phyloP scores from a whole-genome alignment of 2,888 invertebrate genomes.

The Epicampocera succincta region DNA sequence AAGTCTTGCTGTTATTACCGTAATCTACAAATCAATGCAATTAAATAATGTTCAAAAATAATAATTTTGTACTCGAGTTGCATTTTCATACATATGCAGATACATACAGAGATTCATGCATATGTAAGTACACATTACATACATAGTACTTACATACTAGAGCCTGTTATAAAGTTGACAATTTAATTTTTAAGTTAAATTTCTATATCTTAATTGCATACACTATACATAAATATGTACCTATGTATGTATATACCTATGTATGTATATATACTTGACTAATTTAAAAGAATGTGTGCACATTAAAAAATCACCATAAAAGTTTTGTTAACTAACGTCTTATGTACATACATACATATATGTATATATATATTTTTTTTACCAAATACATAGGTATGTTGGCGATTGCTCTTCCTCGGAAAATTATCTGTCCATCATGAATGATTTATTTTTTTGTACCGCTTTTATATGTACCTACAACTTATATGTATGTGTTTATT shows the following conservation, averaged over 20 bases:
- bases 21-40: too few relatives aligned
- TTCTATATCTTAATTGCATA: background rate
- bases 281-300: too few relatives aligned
- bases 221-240: background rate
- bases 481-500: constrained; percentile 15
- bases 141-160: too few relatives aligned
- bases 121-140: too few relatives aligned
- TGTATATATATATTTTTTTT: background rate
- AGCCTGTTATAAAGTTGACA: too few relatives aligned
- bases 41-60: too few relatives aligned
- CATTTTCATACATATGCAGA: background rate
- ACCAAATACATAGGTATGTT: constrained; percentile 18
- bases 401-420: constrained; percentile 23
- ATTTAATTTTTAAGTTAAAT: too few relatives aligned
- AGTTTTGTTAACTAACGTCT: too few relatives aligned
- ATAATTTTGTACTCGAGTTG: too few relatives aligned
- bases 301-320: too few relatives aligned
- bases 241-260: background rate
- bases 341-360: background rate
- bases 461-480: constrained; percentile 31
- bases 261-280: too few relatives aligned
- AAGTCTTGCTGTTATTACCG: background rate
- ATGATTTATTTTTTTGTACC: background rate
- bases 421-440: constrained; percentile 25
- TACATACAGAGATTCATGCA: background rate